These are phyloP conservation scores for Heterodera schachtii DNA, from an alignment of 1,140 invertebrate genomes.

Conservation along the genomic window DNA sequence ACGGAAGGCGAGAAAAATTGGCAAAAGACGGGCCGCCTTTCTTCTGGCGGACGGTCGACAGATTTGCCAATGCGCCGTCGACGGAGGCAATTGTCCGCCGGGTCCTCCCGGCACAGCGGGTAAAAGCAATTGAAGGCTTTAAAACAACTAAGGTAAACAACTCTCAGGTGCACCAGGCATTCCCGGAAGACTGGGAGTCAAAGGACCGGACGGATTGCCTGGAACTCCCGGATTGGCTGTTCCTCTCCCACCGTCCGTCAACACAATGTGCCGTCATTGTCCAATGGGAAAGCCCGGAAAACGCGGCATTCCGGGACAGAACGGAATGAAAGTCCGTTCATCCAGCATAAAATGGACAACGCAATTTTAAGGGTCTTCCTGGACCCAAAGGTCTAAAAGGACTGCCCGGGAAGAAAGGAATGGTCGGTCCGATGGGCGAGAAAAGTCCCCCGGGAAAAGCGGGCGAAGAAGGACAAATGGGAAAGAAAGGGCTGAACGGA, in stretches of 20 bases:
- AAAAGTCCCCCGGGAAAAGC: background rate
- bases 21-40: background rate
- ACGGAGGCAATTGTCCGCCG: background rate
- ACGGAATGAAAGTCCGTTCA: background rate
- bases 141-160: background rate
- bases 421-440: background rate
- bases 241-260: background rate
- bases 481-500: constrained; percentile 21
- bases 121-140: background rate
- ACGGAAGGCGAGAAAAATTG: background rate
- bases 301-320: background rate
- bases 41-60: background rate
- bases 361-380: constrained; percentile 3
- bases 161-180: constrained; percentile 21
- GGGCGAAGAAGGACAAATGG: constrained; percentile 16
- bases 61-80: constrained; percentile 14
- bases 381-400: constrained; percentile 20
- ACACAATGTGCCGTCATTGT: constrained; percentile 13
- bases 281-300: constrained; percentile 16
- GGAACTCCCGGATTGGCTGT: constrained; percentile 17
- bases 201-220: constrained; percentile 5
- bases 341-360: background rate
- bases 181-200: constrained; percentile 8
- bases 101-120: constrained; percentile 27
- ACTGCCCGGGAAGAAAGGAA: constrained; percentile 12